These are phyloP conservation scores for Acrossocheilus wenchowensis DNA, from an alignment of 2,797 vertebrate genomes.

Conservation along the genomic window DNA sequence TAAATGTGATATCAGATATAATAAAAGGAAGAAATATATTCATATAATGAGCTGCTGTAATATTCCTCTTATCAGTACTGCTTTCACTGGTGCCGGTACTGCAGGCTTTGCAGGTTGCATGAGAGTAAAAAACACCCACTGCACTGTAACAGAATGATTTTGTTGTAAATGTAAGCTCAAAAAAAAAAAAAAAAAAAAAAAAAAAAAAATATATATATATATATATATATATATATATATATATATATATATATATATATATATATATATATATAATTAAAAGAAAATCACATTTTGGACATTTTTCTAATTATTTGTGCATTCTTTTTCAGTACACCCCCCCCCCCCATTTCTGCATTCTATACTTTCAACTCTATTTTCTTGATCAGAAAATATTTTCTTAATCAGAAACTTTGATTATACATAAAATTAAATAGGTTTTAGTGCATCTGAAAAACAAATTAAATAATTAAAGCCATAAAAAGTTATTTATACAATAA, in stretches of 20 bases:
- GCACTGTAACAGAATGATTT: neutral
- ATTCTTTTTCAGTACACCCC: neutral
- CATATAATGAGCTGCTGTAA: neutral
- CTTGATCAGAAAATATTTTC: neutral
- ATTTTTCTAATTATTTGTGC: neutral
- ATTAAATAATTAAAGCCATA: neutral
- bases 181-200: neutral
- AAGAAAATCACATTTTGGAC: neutral
- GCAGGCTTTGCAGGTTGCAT: no score
- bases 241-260: no score
- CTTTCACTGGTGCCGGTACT: neutral
- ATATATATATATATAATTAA: no score
- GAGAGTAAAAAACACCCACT: neutral
- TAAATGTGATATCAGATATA: constrained; percentile 47
- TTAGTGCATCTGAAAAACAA: neutral
- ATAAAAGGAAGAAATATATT: constrained; percentile 8
- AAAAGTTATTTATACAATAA: neutral
- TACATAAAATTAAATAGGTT: neutral
- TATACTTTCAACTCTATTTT: neutral
- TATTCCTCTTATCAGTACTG: neutral
- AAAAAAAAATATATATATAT: no score
- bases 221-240: no score
- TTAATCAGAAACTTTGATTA: neutral
- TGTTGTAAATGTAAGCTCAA: neutral
- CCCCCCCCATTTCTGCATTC: neutral